Conservation (phyloP, 64 coral and sea anemone species). For the Montipora efflorescens region DNA sequence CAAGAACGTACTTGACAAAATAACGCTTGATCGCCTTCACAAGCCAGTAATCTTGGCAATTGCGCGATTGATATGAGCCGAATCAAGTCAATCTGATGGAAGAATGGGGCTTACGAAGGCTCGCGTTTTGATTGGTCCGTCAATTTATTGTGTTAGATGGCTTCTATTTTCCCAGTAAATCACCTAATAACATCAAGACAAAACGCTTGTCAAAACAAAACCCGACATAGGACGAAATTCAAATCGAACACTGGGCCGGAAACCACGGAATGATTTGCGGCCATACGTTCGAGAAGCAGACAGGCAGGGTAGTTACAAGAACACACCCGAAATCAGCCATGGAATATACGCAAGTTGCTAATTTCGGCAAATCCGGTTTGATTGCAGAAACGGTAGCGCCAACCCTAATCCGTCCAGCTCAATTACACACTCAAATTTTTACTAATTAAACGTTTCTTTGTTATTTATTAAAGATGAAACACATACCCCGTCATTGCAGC, state of each 20-base stretch:
- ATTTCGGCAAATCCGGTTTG: conserved; percentile 29
- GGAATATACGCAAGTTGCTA: not conserved
- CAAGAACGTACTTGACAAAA: conserved; percentile 51
- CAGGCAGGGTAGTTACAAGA: conserved; percentile 35
- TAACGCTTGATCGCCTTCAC: conserved; percentile 57
- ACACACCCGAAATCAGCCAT: conserved; percentile 30
- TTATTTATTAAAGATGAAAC: conserved; percentile 91
- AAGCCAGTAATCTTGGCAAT: conserved; percentile 82
- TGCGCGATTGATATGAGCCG: conserved; percentile 80
- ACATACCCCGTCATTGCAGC: conserved; percentile 35
- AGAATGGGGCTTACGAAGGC: conserved; percentile 75
- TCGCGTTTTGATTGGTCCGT: conserved; percentile 72
- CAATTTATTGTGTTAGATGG: conserved; percentile 70
- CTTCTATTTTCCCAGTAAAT: conserved; percentile 88
- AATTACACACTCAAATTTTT: conserved; percentile 62
- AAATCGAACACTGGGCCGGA: conserved; percentile 85
- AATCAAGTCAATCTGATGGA: conserved; percentile 67
- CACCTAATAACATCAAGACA: conserved; percentile 71
- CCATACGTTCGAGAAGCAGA: conserved; percentile 51
- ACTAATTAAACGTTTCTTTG: conserved; percentile 96
- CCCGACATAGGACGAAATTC: conserved; percentile 71
- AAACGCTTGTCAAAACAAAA: conserved; percentile 95
- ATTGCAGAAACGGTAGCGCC: conserved; percentile 21
- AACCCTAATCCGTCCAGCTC: conserved; percentile 30
- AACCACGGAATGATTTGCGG: conserved; percentile 70